Evolutionary conservation across 2,113 vertebrate species (phyloP).

Genomic region (Tinamus guttatus): DNA sequence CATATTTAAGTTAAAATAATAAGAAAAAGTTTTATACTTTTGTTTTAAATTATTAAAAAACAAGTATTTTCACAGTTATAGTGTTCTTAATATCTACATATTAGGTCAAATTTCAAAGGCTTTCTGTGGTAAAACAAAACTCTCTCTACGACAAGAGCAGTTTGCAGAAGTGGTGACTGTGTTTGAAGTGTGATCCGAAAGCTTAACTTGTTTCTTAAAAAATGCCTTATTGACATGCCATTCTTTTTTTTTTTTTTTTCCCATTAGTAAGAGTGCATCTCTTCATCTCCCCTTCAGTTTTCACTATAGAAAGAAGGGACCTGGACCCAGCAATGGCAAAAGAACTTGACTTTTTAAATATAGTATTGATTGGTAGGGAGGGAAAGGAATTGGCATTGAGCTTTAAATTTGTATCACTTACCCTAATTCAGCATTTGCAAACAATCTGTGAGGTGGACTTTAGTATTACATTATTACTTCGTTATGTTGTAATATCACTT

Average conservation of each 20-base stretch:
- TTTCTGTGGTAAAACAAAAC: background rate
- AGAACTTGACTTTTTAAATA: background rate
- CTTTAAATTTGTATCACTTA: background rate
- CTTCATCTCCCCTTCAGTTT: background rate
- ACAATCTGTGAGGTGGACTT: background rate
- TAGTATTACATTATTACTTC: background rate
- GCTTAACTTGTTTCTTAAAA: background rate
- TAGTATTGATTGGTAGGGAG: accelerated
- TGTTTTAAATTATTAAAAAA: background rate
- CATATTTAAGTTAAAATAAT: background rate
- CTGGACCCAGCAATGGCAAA: accelerated
- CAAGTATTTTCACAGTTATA: background rate
- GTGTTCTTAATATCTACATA: background rate
- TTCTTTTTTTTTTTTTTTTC: background rate
- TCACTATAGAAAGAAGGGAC: background rate
- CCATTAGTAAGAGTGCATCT: background rate
- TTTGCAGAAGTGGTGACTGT: background rate
- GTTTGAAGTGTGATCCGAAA: background rate
- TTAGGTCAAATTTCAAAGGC: background rate
- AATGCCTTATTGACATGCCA: background rate
- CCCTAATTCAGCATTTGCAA: background rate
- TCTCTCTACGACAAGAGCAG: background rate
- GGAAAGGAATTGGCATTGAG: background rate
- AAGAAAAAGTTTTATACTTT: background rate
- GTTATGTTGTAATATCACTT: background rate